Evolutionary conservation across 2,797 vertebrate species (phyloP), one percentile per base, ranked within the genome.

Genomic region (Eremophila alpestris): DNA sequence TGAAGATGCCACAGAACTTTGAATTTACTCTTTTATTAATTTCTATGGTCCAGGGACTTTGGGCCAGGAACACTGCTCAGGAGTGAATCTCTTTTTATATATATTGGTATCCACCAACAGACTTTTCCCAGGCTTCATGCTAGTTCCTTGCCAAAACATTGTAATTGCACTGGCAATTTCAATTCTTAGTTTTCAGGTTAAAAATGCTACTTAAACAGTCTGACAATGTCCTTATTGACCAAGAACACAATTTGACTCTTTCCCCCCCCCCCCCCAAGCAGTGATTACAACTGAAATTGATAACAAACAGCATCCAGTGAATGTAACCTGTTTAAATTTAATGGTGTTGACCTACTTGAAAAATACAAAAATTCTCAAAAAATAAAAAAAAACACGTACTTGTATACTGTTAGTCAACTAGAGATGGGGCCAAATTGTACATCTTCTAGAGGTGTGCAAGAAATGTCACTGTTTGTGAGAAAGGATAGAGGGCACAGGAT

Each of bases 261-360:
- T 13, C 19, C 4, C 19, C 29, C 19, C 3, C 0, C 20, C 5
- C 8, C 3, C 5, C 23, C 27, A 43, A 67, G 67, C 10, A 73
- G 15, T 41, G 64, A 21, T 60, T 7, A 36, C 52, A 85, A n/a
- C 4, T 78, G 45, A 56, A 81, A 49, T 27, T 54, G 11, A 65
- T 71, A 56, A 54, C 2, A 4, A 85, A 52, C 24, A 79, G 32
- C 58, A 60, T 36, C 10, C 29, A 74, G 1, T 18, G 14, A 79
- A 74, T 63, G 32, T 20, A 46, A 30, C 45, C 32, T 60, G 13
- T 56, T 74, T 52, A 20, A 49, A 70, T 63, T 68, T 38, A 56
- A 29, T 67, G 74, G n/a, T 40, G 56, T 36, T 27, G 38, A 49
- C 15, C 8, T 18, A 45, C 1, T 1, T 60, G 52, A 78, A 92